Conservation (phyloP, 2,113 vertebrate species). For the Podiceps cristatus region DNA sequence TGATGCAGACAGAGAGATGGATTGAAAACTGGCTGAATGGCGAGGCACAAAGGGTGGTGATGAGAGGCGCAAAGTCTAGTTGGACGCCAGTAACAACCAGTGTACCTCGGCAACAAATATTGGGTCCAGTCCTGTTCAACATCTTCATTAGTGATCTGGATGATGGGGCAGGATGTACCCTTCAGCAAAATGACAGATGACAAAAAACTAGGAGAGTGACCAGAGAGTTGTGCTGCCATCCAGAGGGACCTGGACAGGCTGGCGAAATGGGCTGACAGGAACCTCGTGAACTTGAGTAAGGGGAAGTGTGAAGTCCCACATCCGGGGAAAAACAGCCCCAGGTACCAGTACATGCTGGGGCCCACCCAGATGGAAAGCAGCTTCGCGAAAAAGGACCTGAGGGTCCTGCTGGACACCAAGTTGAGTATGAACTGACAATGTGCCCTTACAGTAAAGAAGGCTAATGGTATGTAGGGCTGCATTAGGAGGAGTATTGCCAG, state of each 20-base stretch:
- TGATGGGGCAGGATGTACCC: not conserved
- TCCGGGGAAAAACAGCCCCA: not conserved
- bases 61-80: not conserved
- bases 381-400: not conserved
- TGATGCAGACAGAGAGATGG: not conserved
- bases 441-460: not conserved
- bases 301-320: not conserved
- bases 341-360: not conserved
- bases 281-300: not conserved
- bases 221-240: no score
- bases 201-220: not conserved
- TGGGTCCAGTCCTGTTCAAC: not conserved
- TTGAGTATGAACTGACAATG: not conserved
- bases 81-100: not conserved
- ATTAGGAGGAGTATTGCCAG: not conserved
- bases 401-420: not conserved
- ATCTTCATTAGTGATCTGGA: not conserved
- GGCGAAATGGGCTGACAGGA: not conserved
- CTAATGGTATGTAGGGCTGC: not conserved
- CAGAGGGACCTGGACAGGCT: no score
- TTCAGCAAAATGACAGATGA: not conserved
- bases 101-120: not conserved
- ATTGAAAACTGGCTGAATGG: not conserved
- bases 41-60: not conserved
- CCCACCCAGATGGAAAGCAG: not conserved